phyloP scores from a whole-genome alignment of 2,888 invertebrate genomes.

The Ryuthela nishihirai region DNA sequence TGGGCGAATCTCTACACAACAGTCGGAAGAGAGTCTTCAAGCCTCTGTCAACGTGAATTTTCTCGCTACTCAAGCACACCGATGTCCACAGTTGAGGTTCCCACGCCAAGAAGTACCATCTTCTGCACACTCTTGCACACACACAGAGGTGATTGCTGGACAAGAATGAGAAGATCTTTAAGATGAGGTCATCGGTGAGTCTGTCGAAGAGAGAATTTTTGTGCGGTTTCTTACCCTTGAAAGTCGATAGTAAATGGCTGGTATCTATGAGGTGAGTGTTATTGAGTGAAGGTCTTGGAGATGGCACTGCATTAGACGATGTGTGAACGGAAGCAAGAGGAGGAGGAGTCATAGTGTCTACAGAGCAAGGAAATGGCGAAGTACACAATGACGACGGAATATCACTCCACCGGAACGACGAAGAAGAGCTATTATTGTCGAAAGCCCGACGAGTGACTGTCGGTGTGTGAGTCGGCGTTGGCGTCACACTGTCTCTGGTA shows the following conservation, averaged over 20 bases:
- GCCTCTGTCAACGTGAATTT: slow-evolving; percentile 63
- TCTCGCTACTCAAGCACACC: slow-evolving; percentile 61
- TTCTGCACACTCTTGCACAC: slow-evolving; percentile 69
- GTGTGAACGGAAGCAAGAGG: slow-evolving; percentile 11
- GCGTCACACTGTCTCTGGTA: slow-evolving; percentile 22
- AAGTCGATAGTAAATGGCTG: slow-evolving; percentile 10
- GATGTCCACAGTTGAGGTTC: slow-evolving; percentile 69
- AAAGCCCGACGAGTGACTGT: slow-evolving; percentile 17
- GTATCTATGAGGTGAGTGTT: slow-evolving; percentile 12
- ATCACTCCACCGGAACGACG: slow-evolving; percentile 28
- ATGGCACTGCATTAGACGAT: slow-evolving; percentile 6
- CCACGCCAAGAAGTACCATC: slow-evolving; percentile 75
- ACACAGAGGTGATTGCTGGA: slow-evolving; percentile 67
- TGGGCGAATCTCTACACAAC: slow-evolving; percentile 53
- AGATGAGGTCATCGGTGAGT: slow-evolving; percentile 64
- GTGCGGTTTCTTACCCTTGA: slow-evolving; percentile 29
- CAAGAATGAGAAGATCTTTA: slow-evolving; percentile 67
- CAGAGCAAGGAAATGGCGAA: slow-evolving; percentile 20
- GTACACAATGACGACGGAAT: slow-evolving; percentile 17
- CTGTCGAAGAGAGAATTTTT: slow-evolving; percentile 55
- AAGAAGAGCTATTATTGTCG: slow-evolving; percentile 20
- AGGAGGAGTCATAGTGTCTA: slow-evolving; percentile 11
- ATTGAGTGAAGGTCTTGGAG: slow-evolving; percentile 1
- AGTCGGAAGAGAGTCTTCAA: slow-evolving; percentile 48
- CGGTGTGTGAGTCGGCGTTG: slow-evolving; percentile 26